A percentile compares a stretch with the other conserved stretches of the same genome.
Conservation (phyloP, 2,888 invertebrate species). For the Eugnorisma glareosa region DNA sequence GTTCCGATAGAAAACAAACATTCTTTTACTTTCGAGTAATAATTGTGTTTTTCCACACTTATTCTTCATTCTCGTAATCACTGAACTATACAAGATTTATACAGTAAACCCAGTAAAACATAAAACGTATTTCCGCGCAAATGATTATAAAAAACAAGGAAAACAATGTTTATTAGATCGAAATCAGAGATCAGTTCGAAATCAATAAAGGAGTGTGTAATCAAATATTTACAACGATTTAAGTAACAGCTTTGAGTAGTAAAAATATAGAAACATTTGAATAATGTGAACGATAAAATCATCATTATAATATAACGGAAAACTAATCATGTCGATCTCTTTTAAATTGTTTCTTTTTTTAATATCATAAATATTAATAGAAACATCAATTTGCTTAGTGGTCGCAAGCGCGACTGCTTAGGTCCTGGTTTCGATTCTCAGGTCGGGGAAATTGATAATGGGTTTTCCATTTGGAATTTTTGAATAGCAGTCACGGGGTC, state of each 20-base stretch:
- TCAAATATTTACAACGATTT: background rate
- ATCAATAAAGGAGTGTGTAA: background rate
- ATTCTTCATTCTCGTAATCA: background rate
- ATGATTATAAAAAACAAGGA: background rate
- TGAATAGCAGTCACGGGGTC: background rate
- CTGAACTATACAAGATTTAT: background rate
- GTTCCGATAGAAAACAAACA: background rate
- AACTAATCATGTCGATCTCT: background rate
- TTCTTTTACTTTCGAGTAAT: background rate
- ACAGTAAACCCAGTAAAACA: background rate
- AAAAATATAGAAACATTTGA: background rate
- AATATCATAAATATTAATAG: background rate
- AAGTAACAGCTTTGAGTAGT: background rate
- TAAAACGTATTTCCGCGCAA: background rate
- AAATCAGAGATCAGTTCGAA: background rate
- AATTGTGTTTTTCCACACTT: background rate
- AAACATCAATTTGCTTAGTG: background rate
- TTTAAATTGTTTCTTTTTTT: background rate
- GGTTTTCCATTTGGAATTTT: background rate
- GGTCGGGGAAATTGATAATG: background rate
- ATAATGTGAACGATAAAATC: background rate
- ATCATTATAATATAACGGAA: background rate
- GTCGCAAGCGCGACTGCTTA: background rate
- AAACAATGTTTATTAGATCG: background rate
- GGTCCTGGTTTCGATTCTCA: background rate